phyloP scores from a whole-genome alignment of 1,140 invertebrate genomes.

The Drosophila littoralis region DNA sequence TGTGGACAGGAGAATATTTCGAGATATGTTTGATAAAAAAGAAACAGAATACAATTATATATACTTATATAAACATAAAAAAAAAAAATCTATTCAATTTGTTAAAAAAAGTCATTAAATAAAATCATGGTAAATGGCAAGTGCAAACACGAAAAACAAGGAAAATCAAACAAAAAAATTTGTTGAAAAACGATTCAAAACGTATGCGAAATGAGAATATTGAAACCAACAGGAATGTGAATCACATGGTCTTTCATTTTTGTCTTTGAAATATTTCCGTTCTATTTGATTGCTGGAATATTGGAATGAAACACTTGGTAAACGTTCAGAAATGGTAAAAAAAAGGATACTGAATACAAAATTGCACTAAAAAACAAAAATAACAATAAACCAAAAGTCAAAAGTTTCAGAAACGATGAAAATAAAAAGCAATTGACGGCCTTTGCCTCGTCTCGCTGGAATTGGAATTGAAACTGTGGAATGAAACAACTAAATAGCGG shows the following conservation, averaged over 20 bases:
- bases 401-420: neutral
- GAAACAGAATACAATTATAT: neutral
- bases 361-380: neutral
- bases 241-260: too few species aligned
- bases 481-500: neutral
- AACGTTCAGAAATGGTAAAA: neutral
- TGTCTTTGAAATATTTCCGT: too few species aligned
- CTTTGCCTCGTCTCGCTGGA: too few species aligned
- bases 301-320: neutral
- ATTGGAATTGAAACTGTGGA: neutral
- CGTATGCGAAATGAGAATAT: too few species aligned
- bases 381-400: neutral
- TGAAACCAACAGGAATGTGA: too few species aligned
- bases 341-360: neutral
- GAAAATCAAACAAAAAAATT: too few species aligned
- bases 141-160: too few species aligned
- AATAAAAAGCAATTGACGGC: neutral
- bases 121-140: too few species aligned
- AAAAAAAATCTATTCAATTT: neutral
- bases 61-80: neutral
- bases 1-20: conserved; percentile 62
- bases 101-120: too few species aligned
- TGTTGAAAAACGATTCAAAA: too few species aligned
- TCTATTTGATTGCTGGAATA: neutral
- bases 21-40: neutral